Percentiles rank a stretch among this genome's conserved stretches.
Evolutionary conservation across 2,888 invertebrate species (phyloP).

Genomic region (Patella ulyssiponensis): DNA sequence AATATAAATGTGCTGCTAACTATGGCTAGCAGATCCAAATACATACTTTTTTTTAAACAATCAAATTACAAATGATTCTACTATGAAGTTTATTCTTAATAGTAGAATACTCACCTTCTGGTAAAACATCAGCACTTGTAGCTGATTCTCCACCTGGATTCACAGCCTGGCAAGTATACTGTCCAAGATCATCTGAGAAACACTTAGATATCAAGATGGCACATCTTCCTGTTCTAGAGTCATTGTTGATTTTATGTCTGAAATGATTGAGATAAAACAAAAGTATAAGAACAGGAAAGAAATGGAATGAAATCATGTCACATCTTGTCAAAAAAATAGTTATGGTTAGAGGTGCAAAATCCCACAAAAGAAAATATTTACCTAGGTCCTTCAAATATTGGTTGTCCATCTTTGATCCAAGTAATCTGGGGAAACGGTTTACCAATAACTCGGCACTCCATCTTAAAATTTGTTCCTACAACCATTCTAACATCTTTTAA

Average conservation of each 20-base stretch:
- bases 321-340: not conserved
- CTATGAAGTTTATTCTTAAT: too few relatives aligned
- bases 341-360: too few relatives aligned
- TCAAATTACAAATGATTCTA: too few relatives aligned
- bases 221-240: conserved; percentile 84
- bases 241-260: conserved; percentile 66
- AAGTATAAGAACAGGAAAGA: not conserved
- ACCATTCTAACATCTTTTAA: conserved; percentile 65
- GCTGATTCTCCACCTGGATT: conserved; percentile 86
- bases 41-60: too few relatives aligned
- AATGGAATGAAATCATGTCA: not conserved
- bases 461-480: conserved; percentile 70
- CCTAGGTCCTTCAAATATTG: conserved; percentile 67
- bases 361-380: conserved; percentile 33
- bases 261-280: conserved; percentile 16
- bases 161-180: conserved; percentile 85
- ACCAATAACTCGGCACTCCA: conserved; percentile 68
- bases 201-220: conserved; percentile 91
- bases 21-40: too few relatives aligned
- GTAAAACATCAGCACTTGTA: conserved; percentile 85
- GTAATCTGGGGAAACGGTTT: conserved; percentile 69
- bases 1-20: not conserved
- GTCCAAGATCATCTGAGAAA: conserved; percentile 80
- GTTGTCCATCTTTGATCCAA: conserved; percentile 66
- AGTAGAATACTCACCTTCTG: conserved; percentile 79